These are phyloP conservation scores for Xiphophorus birchmanni DNA, from an alignment of 2,797 vertebrate species.

Conservation along the genomic window DNA sequence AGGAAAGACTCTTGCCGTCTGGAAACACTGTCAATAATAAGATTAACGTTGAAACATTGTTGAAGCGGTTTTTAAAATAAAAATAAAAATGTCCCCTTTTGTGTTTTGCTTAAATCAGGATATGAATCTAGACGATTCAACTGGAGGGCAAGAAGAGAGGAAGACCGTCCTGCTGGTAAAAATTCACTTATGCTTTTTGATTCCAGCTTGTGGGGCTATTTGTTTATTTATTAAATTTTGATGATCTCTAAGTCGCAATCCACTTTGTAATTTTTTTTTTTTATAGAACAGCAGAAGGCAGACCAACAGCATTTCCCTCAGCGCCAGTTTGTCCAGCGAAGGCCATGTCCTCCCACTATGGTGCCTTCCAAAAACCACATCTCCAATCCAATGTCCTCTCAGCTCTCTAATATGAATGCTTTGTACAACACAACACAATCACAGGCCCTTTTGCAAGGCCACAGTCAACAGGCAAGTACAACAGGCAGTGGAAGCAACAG, in stretches of 20 bases:
- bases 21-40: not conserved
- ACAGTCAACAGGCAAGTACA: slow-evolving; percentile 59
- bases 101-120: slow-evolving; percentile 58
- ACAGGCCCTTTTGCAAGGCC: slow-evolving; percentile 76
- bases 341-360: slow-evolving; percentile 70
- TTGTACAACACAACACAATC: slow-evolving; percentile 76
- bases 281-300: slow-evolving; percentile 78
- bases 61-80: not conserved
- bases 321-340: slow-evolving; percentile 77
- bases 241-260: not conserved
- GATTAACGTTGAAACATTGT: not conserved
- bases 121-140: slow-evolving; percentile 82
- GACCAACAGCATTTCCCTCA: slow-evolving; percentile 72
- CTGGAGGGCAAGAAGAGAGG: slow-evolving; percentile 82
- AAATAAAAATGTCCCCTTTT: slow-evolving; percentile 5
- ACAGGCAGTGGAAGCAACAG: slow-evolving; percentile 60
- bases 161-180: slow-evolving; percentile 73
- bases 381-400: slow-evolving; percentile 68
- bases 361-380: slow-evolving; percentile 73
- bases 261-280: slow-evolving; percentile 15
- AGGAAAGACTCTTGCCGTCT: slow-evolving; percentile 27
- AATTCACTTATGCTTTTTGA: not conserved
- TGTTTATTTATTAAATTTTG: not conserved
- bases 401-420: slow-evolving; percentile 77
- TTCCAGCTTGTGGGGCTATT: not conserved